Base-by-base conservation (phyloP, 2,888 invertebrate species). In the Tubiluchus corallicola region DNA sequence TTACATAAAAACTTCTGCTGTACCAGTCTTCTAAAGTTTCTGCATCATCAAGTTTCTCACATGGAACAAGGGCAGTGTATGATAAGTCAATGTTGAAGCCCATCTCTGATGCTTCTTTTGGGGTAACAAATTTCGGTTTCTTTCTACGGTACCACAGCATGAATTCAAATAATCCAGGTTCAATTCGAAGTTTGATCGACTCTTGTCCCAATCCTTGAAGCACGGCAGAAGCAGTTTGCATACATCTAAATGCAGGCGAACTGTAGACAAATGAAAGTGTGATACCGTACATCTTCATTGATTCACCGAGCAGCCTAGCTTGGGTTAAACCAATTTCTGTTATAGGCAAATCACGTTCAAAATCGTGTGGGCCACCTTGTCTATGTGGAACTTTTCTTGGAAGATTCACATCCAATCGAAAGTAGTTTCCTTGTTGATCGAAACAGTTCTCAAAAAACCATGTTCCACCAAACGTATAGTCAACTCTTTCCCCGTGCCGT, bases 111-210 rank as follows among this genome's bases (percentile, higher is more conserved):
- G 87, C 64, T 58, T 88, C 87, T 1, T 72, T 68, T 0, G 71
- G 68, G 1, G 74, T 75, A 73, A 88, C 75, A 74, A 82, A 88
- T 17, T 74, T 72, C 2, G 82, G 83, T 55, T 75, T 65, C 1
- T 76, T 76, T 47, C 78, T 78, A 1, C 74, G 72, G 62, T 88
- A 84, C 90, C 90, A 92, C 21, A 77, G 75, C 57, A 85, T 72
- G 81, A 82, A 94, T 65, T 94, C 94, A 64, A 92, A 94, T 37
- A 94, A 66, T 0, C 83, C 85, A 0, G 88, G 87, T 59, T 94
- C 94, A 15, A 94, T 70, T 54, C 53, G 50, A 41, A 62, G 52
- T 42, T 49, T 41, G 1, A 48, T 46, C 4, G 45, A 20, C 19
- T 47, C 40, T 5, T 48, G 41, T n/a, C n/a, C n/a, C n/a, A 17